Evolutionary conservation across 2,888 invertebrate species (phyloP), one percentile per base, ranked within the genome.

Genomic region (Nyleta sp.): DNA sequence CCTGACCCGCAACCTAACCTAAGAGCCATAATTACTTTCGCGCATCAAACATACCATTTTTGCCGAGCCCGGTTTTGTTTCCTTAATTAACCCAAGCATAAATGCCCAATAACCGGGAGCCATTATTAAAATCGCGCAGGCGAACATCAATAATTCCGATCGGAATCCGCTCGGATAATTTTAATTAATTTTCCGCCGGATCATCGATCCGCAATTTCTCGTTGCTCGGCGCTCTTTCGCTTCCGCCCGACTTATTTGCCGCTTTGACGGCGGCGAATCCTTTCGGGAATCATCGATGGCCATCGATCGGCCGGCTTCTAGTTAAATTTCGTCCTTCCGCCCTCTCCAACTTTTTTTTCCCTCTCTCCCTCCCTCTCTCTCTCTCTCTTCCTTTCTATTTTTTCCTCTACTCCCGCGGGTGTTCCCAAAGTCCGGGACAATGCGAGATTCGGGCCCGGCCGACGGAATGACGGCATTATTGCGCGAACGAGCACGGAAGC

Each of bases 381-480:
- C n/a, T 28, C 10, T 28, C 7, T 24, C 10, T 28, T 28, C 10
- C 28, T 7, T 5, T 10, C n/a, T n/a, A n/a, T n/a, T n/a, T n/a
- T n/a, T n/a, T n/a, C 42, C 17, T 40, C 5, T 28, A 18, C 13
- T 55, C 31, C 48, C 52, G 33, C 57, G 71, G 28, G 62, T 55
- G 18, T 64, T 55, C 46, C 50, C 11, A 48, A 48, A 64, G 55
- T 40, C 11, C 5, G 44, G 53, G 20, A 76, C 59, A 73, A 73
- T 65, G 62, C 38, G 50, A 65, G 48, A 65, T 75, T 70, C 70
- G 46, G 40, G 31, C 57, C 55, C 75, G 70, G 70, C 50, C 57
- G 57, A 64, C 65, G 50, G 64, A 28, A 57, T 64, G 57, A 64
- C 65, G 50, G 64, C 38, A 67, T 74, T 74, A 74, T 74, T 65